Evolutionary conservation across 2,113 vertebrate species (phyloP).

Genomic region (Bagarius yarrelli): DNA sequence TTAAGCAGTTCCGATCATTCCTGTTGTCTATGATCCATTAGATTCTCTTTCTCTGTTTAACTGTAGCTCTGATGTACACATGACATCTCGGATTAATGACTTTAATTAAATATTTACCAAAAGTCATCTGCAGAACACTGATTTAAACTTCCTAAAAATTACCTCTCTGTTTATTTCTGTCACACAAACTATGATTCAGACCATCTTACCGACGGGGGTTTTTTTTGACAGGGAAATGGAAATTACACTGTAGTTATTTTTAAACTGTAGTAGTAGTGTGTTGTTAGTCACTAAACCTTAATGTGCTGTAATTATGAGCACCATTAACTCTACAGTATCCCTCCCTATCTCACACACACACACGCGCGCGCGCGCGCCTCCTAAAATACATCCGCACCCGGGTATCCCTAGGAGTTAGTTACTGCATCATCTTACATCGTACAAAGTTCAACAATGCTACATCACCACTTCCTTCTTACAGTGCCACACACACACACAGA

Average conservation of each 20-base stretch:
- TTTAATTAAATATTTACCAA: background rate
- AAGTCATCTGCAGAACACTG: background rate
- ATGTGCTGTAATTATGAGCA: background rate
- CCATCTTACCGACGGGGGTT: background rate
- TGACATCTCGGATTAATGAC: background rate
- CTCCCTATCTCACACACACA: background rate
- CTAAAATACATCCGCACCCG: too few species aligned
- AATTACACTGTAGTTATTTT: background rate
- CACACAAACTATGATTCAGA: slow-evolving; percentile 10
- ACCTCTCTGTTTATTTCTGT: background rate
- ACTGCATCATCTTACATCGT: background rate
- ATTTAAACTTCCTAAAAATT: background rate
- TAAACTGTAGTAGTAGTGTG: too few species aligned
- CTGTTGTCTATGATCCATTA: too few species aligned
- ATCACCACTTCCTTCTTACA: background rate
- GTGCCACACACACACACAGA: background rate
- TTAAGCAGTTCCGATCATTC: too few species aligned
- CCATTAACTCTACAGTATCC: background rate
- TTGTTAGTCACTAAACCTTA: background rate
- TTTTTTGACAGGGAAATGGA: background rate
- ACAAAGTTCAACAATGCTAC: background rate
- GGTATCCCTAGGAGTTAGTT: background rate
- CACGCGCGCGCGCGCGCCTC: background rate
- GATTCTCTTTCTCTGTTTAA: too few species aligned
- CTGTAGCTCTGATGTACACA: background rate